phyloP scores from a whole-genome alignment of 2,113 vertebrate species.

The Isurus oxyrinchus region DNA sequence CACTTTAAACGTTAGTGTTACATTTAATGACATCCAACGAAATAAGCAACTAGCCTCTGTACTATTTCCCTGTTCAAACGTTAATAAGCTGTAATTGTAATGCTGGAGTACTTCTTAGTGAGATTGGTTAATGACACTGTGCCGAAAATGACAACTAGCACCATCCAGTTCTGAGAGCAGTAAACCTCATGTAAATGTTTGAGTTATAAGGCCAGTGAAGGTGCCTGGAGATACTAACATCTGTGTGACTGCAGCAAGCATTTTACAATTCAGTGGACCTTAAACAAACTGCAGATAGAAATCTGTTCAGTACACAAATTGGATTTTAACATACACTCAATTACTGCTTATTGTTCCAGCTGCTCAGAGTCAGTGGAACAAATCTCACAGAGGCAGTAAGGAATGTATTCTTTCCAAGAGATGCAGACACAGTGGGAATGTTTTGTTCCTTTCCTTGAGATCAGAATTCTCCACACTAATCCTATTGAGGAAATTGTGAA shows the following conservation, averaged over 20 bases:
- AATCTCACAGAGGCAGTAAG: slow-evolving; percentile 48
- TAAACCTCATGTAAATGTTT: slow-evolving; percentile 58
- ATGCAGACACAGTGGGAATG: slow-evolving; percentile 41
- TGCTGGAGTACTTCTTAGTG: slow-evolving; percentile 48
- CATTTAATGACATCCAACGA: background rate
- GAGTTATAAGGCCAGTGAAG: slow-evolving; percentile 50
- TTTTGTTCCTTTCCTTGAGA: background rate
- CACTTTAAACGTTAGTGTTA: background rate
- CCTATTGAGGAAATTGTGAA: background rate
- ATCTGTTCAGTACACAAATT: slow-evolving; percentile 61
- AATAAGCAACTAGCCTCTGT: slow-evolving; percentile 45
- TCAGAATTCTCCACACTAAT: background rate
- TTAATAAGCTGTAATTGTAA: slow-evolving; percentile 58
- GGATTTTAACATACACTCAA: slow-evolving; percentile 66
- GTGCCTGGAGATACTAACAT: slow-evolving; percentile 68
- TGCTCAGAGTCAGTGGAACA: slow-evolving; percentile 50
- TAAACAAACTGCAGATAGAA: slow-evolving; percentile 67
- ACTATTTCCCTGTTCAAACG: slow-evolving; percentile 56
- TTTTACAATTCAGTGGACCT: slow-evolving; percentile 72
- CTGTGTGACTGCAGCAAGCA: slow-evolving; percentile 62
- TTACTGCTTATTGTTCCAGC: slow-evolving; percentile 57
- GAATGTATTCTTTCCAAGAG: slow-evolving; percentile 49
- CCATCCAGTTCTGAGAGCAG: slow-evolving; percentile 50
- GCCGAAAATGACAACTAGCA: slow-evolving; percentile 34
- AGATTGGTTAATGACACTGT: slow-evolving; percentile 46